These are phyloP conservation scores for Drosophila pallidifrons DNA, from an alignment of 1,140 invertebrate genomes.

Conservation along the genomic window DNA sequence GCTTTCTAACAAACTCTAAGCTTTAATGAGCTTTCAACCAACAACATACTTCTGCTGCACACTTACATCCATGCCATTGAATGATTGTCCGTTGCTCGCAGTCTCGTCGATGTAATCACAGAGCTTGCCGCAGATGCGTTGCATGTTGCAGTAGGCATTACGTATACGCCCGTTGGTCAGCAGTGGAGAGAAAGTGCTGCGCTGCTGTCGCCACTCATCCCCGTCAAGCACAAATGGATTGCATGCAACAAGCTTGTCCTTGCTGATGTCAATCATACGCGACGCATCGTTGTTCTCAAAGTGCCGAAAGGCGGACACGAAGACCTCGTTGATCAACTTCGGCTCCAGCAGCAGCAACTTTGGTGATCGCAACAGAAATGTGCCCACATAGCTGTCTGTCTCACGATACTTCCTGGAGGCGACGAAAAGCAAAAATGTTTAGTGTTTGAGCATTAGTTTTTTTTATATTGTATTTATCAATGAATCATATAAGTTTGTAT, in stretches of 20 bases:
- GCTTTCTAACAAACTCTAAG: too few species aligned
- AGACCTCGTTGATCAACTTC: slow-evolving; percentile 85
- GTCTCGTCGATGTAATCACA: slow-evolving; percentile 45
- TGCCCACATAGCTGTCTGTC: slow-evolving; percentile 78
- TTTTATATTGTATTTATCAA: too few species aligned
- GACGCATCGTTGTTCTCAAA: slow-evolving; percentile 84
- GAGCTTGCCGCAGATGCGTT: slow-evolving; percentile 60
- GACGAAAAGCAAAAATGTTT: background rate
- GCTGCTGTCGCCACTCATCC: slow-evolving; percentile 86
- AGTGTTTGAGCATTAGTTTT: background rate
- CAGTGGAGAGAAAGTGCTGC: slow-evolving; percentile 86
- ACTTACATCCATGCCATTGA: slow-evolving; percentile 69
- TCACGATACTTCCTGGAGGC: slow-evolving; percentile 50
- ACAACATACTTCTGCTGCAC: background rate
- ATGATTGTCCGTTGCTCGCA: background rate
- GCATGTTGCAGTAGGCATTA: slow-evolving; percentile 66
- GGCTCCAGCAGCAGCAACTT: slow-evolving; percentile 86
- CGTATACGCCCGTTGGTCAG: slow-evolving; percentile 85
- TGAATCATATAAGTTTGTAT: too few species aligned
- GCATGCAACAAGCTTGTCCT: slow-evolving; percentile 84
- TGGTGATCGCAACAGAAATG: slow-evolving; percentile 84
- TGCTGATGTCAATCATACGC: slow-evolving; percentile 73
- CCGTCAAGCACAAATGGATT: slow-evolving; percentile 86
- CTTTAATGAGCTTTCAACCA: too few species aligned
- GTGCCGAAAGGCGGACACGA: slow-evolving; percentile 85